Conservation (phyloP, 2,888 invertebrate genomes). For the Acleris holmiana region DNA sequence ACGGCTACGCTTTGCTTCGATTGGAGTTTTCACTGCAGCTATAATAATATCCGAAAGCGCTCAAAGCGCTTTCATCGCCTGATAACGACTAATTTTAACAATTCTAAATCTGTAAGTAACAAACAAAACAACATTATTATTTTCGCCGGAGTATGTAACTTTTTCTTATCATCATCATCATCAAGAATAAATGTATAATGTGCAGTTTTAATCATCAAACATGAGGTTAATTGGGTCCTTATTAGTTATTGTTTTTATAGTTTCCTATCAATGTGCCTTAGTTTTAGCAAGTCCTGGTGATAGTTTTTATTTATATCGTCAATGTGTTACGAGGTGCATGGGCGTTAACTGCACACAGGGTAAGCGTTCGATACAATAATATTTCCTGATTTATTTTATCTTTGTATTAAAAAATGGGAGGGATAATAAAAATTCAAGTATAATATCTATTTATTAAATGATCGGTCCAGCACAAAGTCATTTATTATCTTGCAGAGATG, state of each 20-base stretch:
- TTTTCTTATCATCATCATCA: no score
- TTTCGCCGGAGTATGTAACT: no score
- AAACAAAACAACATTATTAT: no score
- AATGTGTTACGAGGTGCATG: slow-evolving; percentile 78
- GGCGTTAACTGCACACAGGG: slow-evolving; percentile 79
- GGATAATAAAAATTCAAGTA: background rate
- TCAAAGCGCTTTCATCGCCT: no score
- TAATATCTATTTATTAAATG: background rate
- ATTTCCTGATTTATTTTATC: background rate
- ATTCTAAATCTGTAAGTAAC: no score
- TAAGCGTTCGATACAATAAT: slow-evolving; percentile 48
- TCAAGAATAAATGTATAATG: no score
- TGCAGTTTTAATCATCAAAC: background rate
- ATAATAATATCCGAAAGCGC: no score
- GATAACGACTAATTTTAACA: no score
- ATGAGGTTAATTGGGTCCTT: slow-evolving; percentile 15
- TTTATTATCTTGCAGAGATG: no score
- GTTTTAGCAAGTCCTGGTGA: slow-evolving; percentile 75
- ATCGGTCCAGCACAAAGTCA: no score
- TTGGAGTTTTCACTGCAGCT: no score
- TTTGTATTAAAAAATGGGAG: background rate
- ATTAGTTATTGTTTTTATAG: slow-evolving; percentile 29
- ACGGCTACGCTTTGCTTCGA: no score
- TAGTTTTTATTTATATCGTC: slow-evolving; percentile 81
- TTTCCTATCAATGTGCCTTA: slow-evolving; percentile 32